These are phyloP conservation scores for Lagorchestes hirsutus DNA, from an alignment of 2,797 vertebrate genomes.

Conservation along the genomic window DNA sequence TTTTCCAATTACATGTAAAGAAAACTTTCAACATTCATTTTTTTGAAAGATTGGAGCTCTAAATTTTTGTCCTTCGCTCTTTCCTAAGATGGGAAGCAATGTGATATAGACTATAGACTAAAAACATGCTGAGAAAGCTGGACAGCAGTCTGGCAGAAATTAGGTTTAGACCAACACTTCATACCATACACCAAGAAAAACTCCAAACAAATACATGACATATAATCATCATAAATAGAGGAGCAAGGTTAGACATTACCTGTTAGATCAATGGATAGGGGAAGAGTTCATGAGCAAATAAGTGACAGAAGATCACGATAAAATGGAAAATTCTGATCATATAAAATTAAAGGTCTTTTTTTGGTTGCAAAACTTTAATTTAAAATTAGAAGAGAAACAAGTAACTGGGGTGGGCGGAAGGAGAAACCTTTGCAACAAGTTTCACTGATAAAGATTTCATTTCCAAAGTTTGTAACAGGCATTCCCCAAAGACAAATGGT, in stretches of 20 bases:
- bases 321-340: neutral
- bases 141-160: neutral
- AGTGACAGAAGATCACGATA: neutral
- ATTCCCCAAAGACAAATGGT: neutral
- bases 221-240: neutral
- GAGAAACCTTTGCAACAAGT: neutral
- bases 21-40: neutral
- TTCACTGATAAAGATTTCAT: neutral
- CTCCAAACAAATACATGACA: neutral
- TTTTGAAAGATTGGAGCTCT: neutral
- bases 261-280: neutral
- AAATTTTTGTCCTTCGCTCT: neutral
- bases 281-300: neutral
- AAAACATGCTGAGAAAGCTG: neutral
- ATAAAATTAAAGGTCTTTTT: neutral
- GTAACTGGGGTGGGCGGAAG: neutral
- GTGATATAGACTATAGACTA: neutral
- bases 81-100: neutral
- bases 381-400: neutral
- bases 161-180: neutral
- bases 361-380: neutral
- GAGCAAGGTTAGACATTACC: neutral
- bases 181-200: neutral
- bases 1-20: neutral
- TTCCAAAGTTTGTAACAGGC: neutral